A percentile compares a stretch with the other conserved stretches of the same genome.
Evolutionary conservation across 2,113 vertebrate genomes (phyloP).

Genomic region (Progne subis): DNA sequence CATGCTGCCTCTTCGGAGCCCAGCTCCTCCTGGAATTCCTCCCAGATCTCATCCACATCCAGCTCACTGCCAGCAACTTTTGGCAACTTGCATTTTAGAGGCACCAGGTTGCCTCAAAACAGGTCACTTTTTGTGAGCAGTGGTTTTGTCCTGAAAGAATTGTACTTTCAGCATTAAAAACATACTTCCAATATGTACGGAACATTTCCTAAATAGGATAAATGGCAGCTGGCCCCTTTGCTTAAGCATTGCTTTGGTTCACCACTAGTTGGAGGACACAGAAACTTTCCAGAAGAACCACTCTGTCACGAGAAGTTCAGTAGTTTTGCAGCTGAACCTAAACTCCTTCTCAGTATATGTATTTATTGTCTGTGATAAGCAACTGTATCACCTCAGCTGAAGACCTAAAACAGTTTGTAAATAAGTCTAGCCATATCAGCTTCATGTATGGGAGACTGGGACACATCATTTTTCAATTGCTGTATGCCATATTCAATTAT

Average conservation of each 20-base stretch:
- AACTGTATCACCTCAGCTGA: background rate
- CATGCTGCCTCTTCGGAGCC: rapidly evolving
- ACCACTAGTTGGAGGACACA: background rate
- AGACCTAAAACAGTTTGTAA: background rate
- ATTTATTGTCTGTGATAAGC: background rate
- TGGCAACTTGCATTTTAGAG: background rate
- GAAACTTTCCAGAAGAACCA: background rate
- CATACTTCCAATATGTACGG: rapidly evolving
- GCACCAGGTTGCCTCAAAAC: background rate
- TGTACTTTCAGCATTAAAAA: background rate
- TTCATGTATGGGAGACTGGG: background rate
- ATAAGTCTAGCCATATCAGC: background rate
- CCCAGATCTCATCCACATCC: background rate
- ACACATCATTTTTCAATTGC: background rate
- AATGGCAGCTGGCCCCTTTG: background rate
- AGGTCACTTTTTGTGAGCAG: background rate
- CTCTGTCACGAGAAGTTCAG: background rate
- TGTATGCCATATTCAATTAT: background rate
- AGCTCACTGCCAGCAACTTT: background rate
- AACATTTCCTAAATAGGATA: background rate
- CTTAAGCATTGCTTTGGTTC: background rate
- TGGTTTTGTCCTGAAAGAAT: background rate
- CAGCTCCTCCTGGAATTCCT: background rate
- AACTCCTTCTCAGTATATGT: background rate
- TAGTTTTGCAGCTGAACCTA: background rate